These are phyloP conservation scores for Calyptomena viridis DNA, from an alignment of 2,113 vertebrate species.

Conservation along the genomic window DNA sequence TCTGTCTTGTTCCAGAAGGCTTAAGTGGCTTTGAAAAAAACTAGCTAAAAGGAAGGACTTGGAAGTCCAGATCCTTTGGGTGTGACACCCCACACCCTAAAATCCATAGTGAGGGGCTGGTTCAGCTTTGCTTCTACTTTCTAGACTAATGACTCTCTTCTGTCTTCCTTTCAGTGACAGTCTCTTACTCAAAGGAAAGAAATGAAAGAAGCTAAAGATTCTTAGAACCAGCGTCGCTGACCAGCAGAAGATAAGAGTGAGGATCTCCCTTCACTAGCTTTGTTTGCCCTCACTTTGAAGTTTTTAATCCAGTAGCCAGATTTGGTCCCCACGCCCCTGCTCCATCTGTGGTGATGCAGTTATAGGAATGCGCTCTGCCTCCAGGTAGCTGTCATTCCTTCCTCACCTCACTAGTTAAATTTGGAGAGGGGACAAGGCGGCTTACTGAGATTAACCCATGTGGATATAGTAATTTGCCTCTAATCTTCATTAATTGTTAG, in stretches of 20 bases:
- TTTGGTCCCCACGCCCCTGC: neutral
- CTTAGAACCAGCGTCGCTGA: neutral
- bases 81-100: neutral
- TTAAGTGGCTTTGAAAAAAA: neutral
- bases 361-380: neutral
- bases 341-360: neutral
- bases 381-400: neutral
- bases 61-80: neutral
- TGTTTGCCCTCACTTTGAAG: constrained; percentile 5
- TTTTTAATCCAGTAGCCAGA: neutral
- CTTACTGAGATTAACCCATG: neutral
- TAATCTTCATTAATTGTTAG: neutral
- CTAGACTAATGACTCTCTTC: neutral
- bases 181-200: constrained; percentile 74
- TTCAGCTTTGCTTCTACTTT: neutral
- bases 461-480: neutral
- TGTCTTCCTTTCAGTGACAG: constrained; percentile 70
- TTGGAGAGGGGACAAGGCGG: neutral
- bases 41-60: neutral
- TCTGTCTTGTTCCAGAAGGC: neutral
- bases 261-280: neutral
- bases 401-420: neutral
- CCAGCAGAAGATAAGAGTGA: constrained; percentile 4
- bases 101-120: neutral
- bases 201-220: constrained; percentile 61